Conservation (phyloP, 2,888 invertebrate species). For the Yponomeuta malinellus region DNA sequence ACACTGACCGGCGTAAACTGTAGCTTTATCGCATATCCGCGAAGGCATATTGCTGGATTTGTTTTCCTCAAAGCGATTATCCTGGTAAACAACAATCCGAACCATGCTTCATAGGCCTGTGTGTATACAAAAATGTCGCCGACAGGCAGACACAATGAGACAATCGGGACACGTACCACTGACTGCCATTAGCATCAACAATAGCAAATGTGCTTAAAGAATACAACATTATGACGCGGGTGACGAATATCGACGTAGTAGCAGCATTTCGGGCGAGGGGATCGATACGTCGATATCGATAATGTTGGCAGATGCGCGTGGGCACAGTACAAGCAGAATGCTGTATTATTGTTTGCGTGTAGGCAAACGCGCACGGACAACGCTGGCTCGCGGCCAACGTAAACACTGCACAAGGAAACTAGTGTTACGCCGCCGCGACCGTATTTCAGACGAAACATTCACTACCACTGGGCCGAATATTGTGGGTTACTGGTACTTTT, state of each 20-base stretch:
- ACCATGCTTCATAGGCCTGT: neutral
- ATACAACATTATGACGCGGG: slow-evolving; percentile 50
- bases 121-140: neutral
- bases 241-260: slow-evolving; percentile 63
- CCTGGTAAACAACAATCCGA: slow-evolving; percentile 1
- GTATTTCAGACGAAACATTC: slow-evolving; percentile 74
- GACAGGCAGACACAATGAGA: neutral
- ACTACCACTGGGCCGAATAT: slow-evolving; percentile 70
- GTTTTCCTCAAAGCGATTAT: slow-evolving; percentile 8
- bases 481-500: slow-evolving; percentile 69
- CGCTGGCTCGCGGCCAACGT: slow-evolving; percentile 66
- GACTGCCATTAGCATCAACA: slow-evolving; percentile 20
- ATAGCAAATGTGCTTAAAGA: slow-evolving; percentile 33
- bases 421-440: slow-evolving; percentile 75
- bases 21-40: neutral
- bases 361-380: slow-evolving; percentile 60
- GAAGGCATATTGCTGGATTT: neutral
- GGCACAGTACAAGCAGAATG: slow-evolving; percentile 38
- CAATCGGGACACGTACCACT: slow-evolving; percentile 8
- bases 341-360: slow-evolving; percentile 57
- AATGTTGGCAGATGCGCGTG: slow-evolving; percentile 46
- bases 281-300: slow-evolving; percentile 59
- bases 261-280: slow-evolving; percentile 34
- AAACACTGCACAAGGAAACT: slow-evolving; percentile 76
- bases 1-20: slow-evolving; percentile 11